Evolutionary conservation across 2,888 invertebrate genomes (phyloP), one percentile per base, ranked within the genome.

Genomic region (Andrena minutula): DNA sequence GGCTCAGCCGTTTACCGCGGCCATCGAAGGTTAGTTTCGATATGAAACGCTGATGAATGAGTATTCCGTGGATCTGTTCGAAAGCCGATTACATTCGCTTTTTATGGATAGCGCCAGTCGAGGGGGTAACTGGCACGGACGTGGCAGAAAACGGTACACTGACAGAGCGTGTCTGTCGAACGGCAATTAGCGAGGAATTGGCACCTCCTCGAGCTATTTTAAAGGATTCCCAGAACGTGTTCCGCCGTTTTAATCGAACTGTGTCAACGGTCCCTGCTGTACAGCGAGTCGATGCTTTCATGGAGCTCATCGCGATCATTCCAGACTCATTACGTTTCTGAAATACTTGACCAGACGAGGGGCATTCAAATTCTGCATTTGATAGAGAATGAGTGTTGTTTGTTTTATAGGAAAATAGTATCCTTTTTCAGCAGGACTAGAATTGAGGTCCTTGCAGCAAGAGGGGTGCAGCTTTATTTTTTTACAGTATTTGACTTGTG

Each of bases 111-210:
- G 10, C 47, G 32, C 32, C 30, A 26, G 6, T 10, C 76, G 53
- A 63, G 61, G 51, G 56, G 75, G 64, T 82, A 70, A 66, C 63
- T 71, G 82, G 71, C 83, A 68, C 70, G 65, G 30, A 51, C n/a
- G 23, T 47, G 58, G 49, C 69, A 20, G 74, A 60, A 49, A 66
- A 58, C 70, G 63, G 63, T 28, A 47, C 63, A 58, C 70, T 53
- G 83, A 83, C 83, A 56, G 56, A 83, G 70, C 63, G 26, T 66
- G 83, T 83, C 83, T 74, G 83, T 83, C 83, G 83, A 83, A 83
- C 69, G 64, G 83, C 69, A 83, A 83, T 83, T 83, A 83, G 77
- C 83, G 49, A 63, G 70, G 78, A 74, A 83, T 83, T 83, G 83
- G 83, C 83, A 83, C 74, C 74, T 83, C 32, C 71, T 74, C 58